These are phyloP conservation scores for Cotesia congregata DNA, from an alignment of 2,888 invertebrate genomes.

Conservation along the genomic window DNA sequence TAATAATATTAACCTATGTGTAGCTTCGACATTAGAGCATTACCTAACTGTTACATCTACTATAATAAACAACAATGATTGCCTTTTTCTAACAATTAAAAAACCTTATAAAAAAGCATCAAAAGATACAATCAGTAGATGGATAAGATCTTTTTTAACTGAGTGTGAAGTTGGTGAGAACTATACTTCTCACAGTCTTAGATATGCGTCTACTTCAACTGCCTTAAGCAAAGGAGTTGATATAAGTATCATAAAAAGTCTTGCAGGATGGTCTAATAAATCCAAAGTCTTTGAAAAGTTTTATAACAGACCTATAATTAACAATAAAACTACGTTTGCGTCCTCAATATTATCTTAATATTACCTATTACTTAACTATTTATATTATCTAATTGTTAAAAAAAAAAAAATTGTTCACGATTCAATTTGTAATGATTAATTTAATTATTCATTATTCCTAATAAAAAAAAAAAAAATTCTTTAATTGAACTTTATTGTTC, in stretches of 20 bases:
- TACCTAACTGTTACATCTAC: constrained; percentile 14
- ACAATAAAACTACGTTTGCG: neutral
- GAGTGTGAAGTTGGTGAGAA: too few relatives aligned
- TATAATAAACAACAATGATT: too few relatives aligned
- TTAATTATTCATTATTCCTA: neutral
- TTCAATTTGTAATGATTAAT: too few relatives aligned
- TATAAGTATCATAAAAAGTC: constrained; percentile 35
- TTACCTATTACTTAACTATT: neutral
- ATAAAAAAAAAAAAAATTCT: neutral
- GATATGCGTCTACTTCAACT: too few relatives aligned
- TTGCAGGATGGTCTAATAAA: constrained; percentile 37
- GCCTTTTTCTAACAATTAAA: too few relatives aligned
- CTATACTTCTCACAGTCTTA: too few relatives aligned
- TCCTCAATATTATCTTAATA: neutral
- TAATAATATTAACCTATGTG: constrained; percentile 20
- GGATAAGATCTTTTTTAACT: too few relatives aligned
- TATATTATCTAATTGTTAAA: too few relatives aligned
- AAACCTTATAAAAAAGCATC: too few relatives aligned
- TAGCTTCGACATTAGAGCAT: constrained; percentile 1
- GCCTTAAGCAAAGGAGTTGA: constrained; percentile 39
- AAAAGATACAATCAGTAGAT: too few relatives aligned
- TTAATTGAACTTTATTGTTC: too few relatives aligned
- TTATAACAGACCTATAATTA: constrained; percentile 35
- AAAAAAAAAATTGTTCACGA: too few relatives aligned
- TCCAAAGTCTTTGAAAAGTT: constrained; percentile 35